A percentile compares a stretch with the other conserved stretches of the same genome.
Conservation (phyloP, 2,888 invertebrate species). For the Pelosia muscerda region DNA sequence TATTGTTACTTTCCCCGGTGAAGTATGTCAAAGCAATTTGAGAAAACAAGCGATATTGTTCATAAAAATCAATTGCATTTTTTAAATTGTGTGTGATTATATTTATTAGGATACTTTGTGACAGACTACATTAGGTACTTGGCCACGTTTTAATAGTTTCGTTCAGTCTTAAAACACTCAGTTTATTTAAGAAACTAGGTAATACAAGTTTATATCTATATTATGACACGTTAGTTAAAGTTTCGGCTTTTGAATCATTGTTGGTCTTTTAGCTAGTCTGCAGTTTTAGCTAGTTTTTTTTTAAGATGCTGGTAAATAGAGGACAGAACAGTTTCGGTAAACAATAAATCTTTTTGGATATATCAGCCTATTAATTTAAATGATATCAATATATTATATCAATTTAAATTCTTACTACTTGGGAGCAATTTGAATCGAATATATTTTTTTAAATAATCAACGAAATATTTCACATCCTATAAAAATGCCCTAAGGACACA, state of each 20-base stretch:
- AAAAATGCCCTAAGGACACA: no score
- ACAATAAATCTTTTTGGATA: not conserved
- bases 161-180: slow-evolving; percentile 37
- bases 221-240: not conserved
- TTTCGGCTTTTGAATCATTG: not conserved
- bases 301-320: not conserved
- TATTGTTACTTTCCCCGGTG: not conserved
- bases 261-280: no score
- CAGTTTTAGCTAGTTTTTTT: no score
- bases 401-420: not conserved
- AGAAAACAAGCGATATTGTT: not conserved
- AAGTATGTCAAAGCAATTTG: not conserved
- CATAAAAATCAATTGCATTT: no score
- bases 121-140: not conserved
- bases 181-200: slow-evolving; percentile 14
- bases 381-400: no score
- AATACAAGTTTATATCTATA: not conserved
- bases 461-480: no score
- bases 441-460: not conserved
- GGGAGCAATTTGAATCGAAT: not conserved
- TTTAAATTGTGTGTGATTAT: no score
- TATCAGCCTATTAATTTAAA: not conserved
- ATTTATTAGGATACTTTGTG: not conserved
- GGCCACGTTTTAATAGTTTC: slow-evolving; percentile 11
- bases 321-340: not conserved